These are phyloP conservation scores for Synanthedon andrenaeformis DNA, from an alignment of 2,888 invertebrate genomes.

Conservation along the genomic window DNA sequence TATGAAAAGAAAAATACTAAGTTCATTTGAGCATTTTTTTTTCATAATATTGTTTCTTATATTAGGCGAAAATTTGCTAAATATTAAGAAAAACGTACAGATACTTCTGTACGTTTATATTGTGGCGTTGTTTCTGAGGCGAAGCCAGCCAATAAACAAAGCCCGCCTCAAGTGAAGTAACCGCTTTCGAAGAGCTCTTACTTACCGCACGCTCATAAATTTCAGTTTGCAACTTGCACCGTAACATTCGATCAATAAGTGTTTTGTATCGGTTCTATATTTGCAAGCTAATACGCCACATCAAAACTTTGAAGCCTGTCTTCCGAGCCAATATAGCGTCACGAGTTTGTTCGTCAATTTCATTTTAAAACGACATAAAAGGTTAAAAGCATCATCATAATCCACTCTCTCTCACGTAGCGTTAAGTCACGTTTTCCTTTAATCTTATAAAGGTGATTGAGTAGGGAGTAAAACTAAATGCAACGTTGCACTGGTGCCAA, in stretches of 20 bases:
- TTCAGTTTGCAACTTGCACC: conserved; percentile 65
- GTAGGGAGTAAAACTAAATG: conserved; percentile 4
- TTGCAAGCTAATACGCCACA: conserved; percentile 65
- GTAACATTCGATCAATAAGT: conserved; percentile 66
- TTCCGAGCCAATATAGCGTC: conserved; percentile 50
- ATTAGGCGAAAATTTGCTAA: too few relatives aligned
- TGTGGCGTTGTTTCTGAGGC: conserved; percentile 42
- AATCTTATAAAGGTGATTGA: conserved; percentile 3
- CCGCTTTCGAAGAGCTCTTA: conserved; percentile 48
- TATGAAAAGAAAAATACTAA: too few relatives aligned
- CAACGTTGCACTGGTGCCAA: conserved; percentile 23
- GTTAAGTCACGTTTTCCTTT: not conserved
- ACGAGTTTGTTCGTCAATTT: conserved; percentile 14
- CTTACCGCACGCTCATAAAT: conserved; percentile 58
- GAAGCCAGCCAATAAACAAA: conserved; percentile 64
- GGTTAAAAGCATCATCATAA: not conserved
- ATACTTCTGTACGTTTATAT: not conserved
- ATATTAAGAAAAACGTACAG: too few relatives aligned
- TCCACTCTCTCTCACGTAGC: not conserved
- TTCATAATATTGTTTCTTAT: too few relatives aligned
- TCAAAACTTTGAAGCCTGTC: conserved; percentile 51
- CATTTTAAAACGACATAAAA: not conserved
- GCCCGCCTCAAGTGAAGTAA: conserved; percentile 41
- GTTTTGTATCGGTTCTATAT: conserved; percentile 67
- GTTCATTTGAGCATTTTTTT: too few relatives aligned